phyloP scores from a whole-genome alignment of 2,113 vertebrate species.

The Gambusia affinis region DNA sequence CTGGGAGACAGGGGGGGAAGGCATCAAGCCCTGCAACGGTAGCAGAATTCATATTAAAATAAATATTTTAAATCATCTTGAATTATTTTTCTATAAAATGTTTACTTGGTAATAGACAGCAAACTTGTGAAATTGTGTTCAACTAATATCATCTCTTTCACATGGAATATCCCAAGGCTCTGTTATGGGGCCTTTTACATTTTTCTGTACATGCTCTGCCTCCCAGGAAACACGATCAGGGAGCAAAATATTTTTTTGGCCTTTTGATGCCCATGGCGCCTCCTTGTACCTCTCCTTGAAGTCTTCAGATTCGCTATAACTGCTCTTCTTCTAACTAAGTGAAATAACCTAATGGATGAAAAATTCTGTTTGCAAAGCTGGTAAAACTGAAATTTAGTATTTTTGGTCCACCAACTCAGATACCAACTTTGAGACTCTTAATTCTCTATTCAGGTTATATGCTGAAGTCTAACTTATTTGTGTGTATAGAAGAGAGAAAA shows the following conservation, averaged over 20 bases:
- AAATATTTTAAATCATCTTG: neutral
- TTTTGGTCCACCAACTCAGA: neutral
- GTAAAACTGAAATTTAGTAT: neutral
- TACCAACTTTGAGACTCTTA: neutral
- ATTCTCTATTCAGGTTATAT: no score
- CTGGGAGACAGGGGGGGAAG: constrained; percentile 84
- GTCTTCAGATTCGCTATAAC: no score
- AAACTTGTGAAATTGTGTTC: neutral
- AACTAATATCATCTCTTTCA: no score
- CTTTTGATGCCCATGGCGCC: neutral
- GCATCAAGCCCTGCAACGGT: constrained; percentile 84
- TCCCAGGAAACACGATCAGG: neutral
- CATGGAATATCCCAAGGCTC: neutral
- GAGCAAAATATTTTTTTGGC: neutral
- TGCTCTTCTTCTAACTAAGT: no score
- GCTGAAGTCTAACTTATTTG: no score
- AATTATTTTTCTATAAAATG: neutral
- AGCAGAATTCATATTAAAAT: neutral
- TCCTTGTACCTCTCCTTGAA: neutral
- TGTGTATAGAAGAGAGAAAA: no score
- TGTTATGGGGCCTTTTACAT: neutral
- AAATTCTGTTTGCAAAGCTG: no score
- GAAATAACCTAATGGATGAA: no score
- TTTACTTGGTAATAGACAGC: neutral
- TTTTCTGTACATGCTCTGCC: neutral